Conservation (phyloP, 1,140 invertebrate species). For the Listronotus oregonensis region DNA sequence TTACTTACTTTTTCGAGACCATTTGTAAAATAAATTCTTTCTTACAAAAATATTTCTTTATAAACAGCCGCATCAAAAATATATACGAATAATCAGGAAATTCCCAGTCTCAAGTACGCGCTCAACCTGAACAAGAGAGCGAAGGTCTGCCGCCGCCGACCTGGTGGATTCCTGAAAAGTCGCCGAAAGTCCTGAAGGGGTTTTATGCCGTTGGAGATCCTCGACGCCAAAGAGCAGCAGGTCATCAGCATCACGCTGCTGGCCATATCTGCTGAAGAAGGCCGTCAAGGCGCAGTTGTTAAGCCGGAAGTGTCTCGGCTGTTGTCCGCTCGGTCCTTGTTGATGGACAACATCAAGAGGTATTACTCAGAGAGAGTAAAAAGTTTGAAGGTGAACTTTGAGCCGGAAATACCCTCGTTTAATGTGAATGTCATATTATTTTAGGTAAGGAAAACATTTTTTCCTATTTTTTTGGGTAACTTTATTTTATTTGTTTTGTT, state of each 20-base stretch:
- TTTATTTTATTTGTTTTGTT: too few species aligned
- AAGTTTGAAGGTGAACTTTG: constrained; percentile 32
- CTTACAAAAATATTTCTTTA: not conserved
- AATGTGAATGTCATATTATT: constrained; percentile 22
- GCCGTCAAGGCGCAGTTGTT: constrained; percentile 64
- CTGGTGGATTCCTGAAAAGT: constrained; percentile 84
- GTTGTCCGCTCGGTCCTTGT: constrained; percentile 70
- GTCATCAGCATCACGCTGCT: constrained; percentile 79
- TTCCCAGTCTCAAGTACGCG: constrained; percentile 70
- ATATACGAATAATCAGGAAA: constrained; percentile 68
- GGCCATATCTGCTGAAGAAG: constrained; percentile 77
- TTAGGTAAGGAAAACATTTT: constrained; percentile 28
- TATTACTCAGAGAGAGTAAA: constrained; percentile 61
- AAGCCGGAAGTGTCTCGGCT: constrained; percentile 70
- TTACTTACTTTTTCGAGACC: too few species aligned
- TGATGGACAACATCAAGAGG: constrained; percentile 71
- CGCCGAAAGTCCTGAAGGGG: constrained; percentile 81
- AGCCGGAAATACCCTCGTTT: constrained; percentile 8
- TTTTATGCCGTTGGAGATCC: constrained; percentile 73
- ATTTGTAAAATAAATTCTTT: too few species aligned
- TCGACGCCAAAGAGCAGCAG: constrained; percentile 71
- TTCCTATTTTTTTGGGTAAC: too few species aligned
- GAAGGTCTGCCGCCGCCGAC: constrained; percentile 68
- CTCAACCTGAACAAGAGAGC: constrained; percentile 74
- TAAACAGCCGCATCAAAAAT: constrained; percentile 65